Percentiles rank a stretch among this genome's conserved stretches.
These are phyloP conservation scores for Cyaniris semiargus DNA, from an alignment of 2,888 invertebrate species.

Conservation along the genomic window DNA sequence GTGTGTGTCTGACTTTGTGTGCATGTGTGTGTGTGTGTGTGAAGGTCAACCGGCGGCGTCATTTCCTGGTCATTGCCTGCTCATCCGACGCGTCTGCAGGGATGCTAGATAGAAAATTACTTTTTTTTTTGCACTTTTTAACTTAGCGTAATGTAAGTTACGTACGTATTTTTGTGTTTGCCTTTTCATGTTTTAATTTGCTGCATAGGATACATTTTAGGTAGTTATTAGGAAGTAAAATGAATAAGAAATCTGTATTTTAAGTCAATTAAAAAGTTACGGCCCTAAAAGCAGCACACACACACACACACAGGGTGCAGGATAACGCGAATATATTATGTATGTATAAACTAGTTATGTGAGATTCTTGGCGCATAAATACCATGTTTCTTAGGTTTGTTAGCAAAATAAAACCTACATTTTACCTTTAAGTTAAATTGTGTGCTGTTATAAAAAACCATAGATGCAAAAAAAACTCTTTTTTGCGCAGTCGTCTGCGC, in stretches of 20 bases:
- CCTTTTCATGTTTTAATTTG: too few species aligned
- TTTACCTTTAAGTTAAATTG: too few species aligned
- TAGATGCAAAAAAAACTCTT: too few species aligned
- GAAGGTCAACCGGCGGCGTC: conserved; percentile 79
- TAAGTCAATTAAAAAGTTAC: not conserved
- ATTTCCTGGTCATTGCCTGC: conserved; percentile 79
- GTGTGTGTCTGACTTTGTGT: conserved; percentile 48
- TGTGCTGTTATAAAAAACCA: too few species aligned
- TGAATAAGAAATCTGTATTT: not conserved
- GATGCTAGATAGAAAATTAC: conserved; percentile 29
- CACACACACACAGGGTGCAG: too few species aligned
- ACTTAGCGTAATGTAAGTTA: not conserved
- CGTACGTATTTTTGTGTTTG: not conserved
- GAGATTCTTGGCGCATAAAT: too few species aligned
- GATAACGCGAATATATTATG: too few species aligned
- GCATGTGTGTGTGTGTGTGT: conserved; percentile 51
- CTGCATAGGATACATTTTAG: too few species aligned
- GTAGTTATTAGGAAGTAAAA: not conserved
- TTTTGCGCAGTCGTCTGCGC: too few species aligned
- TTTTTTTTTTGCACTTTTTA: conserved; percentile 5
- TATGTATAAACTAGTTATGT: too few species aligned
- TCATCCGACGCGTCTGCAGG: conserved; percentile 53
- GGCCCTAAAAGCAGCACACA: not conserved
- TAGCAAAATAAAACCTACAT: too few species aligned
- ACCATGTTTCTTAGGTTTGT: too few species aligned